Percentiles rank a stretch among this genome's conserved stretches.
Evolutionary conservation across 2,888 invertebrate genomes (phyloP).

Genomic region (Parelbella ahira): DNA sequence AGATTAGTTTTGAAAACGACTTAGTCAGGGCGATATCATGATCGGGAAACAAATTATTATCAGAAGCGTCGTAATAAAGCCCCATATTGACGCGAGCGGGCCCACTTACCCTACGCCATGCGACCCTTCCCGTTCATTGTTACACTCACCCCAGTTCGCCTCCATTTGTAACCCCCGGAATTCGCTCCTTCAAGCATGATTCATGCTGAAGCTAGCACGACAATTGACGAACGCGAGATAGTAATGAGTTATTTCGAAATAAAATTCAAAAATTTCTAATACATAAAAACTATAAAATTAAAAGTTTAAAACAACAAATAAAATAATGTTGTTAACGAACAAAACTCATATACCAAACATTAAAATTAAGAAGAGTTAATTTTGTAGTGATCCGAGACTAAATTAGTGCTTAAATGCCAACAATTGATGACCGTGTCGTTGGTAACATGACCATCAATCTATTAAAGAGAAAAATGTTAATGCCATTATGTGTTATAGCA

Average conservation of each 20-base stretch:
- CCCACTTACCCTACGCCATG: conserved; percentile 73
- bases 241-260: conserved; percentile 37
- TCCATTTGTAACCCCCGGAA: conserved; percentile 77
- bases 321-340: too few species aligned
- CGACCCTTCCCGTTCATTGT: conserved; percentile 76
- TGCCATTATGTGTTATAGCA: conserved; percentile 53
- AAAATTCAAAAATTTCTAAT: too few species aligned
- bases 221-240: conserved; percentile 64
- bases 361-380: too few species aligned
- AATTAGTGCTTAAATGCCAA: too few species aligned
- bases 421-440: too few species aligned
- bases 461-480: conserved; percentile 59
- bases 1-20: conserved; percentile 24
- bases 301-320: too few species aligned
- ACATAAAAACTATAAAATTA: too few species aligned
- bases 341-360: too few species aligned
- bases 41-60: conserved; percentile 66
- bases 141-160: conserved; percentile 76
- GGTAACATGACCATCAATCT: conserved; percentile 40
- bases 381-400: too few species aligned
- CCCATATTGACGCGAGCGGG: conserved; percentile 75
- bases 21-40: conserved; percentile 19
- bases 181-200: conserved; percentile 77
- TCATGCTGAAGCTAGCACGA: conserved; percentile 63
- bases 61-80: conserved; percentile 68